Percentiles rank a stretch among this genome's conserved stretches.
Conservation (phyloP, 2,888 invertebrate species). For the Belgica antarctica region DNA sequence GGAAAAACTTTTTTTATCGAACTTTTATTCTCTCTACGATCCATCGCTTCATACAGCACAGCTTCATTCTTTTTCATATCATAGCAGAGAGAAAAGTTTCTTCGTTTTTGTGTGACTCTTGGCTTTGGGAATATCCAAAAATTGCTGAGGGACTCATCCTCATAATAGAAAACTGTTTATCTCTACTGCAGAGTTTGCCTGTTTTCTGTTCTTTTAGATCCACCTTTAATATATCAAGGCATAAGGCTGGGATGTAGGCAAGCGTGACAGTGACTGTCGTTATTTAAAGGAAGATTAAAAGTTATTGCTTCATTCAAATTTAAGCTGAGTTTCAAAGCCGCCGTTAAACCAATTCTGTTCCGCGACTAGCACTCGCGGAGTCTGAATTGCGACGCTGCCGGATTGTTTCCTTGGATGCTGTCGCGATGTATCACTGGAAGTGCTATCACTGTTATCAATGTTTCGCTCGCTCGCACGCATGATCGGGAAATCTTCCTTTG, state of each 20-base stretch:
- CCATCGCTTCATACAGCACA: background rate
- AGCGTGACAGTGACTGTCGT: background rate
- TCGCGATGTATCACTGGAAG: background rate
- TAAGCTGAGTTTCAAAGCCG: background rate
- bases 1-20: conserved; percentile 24
- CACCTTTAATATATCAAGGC: background rate
- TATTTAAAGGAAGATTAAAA: conserved; percentile 18
- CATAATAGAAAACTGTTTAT: conserved; percentile 17
- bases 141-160: conserved; percentile 20
- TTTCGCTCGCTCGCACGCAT: conserved; percentile 5
- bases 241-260: background rate
- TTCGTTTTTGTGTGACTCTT: background rate
- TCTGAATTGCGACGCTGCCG: background rate
- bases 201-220: no score
- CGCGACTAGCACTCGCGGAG: background rate
- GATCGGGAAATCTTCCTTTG: conserved; percentile 3
- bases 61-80: background rate
- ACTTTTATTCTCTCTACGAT: conserved; percentile 14
- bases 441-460: background rate
- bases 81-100: conserved; percentile 2
- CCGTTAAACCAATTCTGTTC: background rate
- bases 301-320: conserved; percentile 11
- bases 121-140: conserved; percentile 30
- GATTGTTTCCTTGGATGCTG: no score
- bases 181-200: background rate